These are phyloP conservation scores for Epizoanthus scotinus DNA, from an alignment of 92 coral and sea anemone species.

Conservation along the genomic window DNA sequence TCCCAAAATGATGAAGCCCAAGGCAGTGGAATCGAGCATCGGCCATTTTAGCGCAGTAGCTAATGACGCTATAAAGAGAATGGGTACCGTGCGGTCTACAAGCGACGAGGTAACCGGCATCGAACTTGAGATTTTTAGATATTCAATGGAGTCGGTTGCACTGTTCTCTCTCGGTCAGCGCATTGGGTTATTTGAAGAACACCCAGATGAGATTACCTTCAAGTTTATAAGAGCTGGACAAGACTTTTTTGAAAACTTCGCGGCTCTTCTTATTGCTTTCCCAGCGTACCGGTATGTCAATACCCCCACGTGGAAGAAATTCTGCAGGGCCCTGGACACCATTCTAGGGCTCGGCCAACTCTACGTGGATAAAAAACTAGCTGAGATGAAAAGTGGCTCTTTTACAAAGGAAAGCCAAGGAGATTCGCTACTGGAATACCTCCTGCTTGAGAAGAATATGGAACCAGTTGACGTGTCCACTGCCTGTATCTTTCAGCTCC, in stretches of 20 bases:
- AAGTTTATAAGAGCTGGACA: conserved; percentile 30
- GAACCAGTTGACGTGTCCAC: conserved; percentile 18
- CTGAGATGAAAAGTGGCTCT: background rate
- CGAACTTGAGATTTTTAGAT: conserved; percentile 32
- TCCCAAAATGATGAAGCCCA: conserved; percentile 62
- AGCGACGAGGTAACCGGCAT: conserved; percentile 4
- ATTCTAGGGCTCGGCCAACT: conserved; percentile 27
- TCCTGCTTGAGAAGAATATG: conserved; percentile 14
- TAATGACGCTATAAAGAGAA: conserved; percentile 42
- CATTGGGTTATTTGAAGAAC: conserved; percentile 33
- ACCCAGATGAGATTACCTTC: background rate
- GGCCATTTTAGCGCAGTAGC: conserved; percentile 52
- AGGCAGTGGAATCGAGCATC: conserved; percentile 51
- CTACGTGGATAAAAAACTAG: conserved; percentile 16
- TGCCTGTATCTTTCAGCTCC: conserved; percentile 37
- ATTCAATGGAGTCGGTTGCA: conserved; percentile 45
- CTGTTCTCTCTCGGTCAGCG: conserved; percentile 29
- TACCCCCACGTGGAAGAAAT: conserved; percentile 29
- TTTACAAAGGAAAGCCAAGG: background rate
- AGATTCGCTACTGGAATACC: conserved; percentile 33
- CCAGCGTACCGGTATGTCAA: conserved; percentile 39
- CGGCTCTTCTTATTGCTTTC: conserved; percentile 30
- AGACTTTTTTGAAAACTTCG: conserved; percentile 20
- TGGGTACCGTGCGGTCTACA: conserved; percentile 12
- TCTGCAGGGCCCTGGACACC: conserved; percentile 29